These are phyloP conservation scores for Drosophila sp. DNA, from an alignment of 1,140 invertebrate species.

Conservation along the genomic window DNA sequence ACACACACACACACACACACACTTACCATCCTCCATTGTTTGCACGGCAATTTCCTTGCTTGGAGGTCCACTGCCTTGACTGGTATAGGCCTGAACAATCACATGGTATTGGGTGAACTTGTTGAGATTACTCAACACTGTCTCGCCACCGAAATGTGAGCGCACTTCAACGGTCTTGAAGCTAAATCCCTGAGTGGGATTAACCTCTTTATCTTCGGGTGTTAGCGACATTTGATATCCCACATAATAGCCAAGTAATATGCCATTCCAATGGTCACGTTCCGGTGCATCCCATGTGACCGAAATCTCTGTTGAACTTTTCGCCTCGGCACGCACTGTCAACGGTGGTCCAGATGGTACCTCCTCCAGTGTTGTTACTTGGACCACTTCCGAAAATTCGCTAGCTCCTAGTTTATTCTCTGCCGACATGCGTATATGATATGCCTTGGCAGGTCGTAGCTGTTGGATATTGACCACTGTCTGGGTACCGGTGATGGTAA, in stretches of 20 bases:
- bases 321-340: conserved; percentile 92
- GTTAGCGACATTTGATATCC: conserved; percentile 90
- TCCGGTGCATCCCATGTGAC: conserved; percentile 95
- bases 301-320: conserved; percentile 94
- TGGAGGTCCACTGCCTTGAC: conserved; percentile 93
- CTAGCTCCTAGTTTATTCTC: conserved; percentile 94
- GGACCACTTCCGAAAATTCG: conserved; percentile 92
- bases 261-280: conserved; percentile 94
- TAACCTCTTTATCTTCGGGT: conserved; percentile 80
- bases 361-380: conserved; percentile 92
- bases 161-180: conserved; percentile 89
- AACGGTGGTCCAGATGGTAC: conserved; percentile 94
- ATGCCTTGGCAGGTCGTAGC: conserved; percentile 93
- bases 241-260: conserved; percentile 95
- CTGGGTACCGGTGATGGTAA: conserved; percentile 90
- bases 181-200: conserved; percentile 85
- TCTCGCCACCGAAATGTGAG: conserved; percentile 87
- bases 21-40: conserved; percentile 94
- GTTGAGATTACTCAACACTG: conserved; percentile 87
- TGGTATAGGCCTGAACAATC: conserved; percentile 96
- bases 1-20: not conserved
- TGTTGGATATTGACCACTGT: conserved; percentile 90
- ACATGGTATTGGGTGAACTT: conserved; percentile 95
- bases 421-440: conserved; percentile 94
- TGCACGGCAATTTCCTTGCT: conserved; percentile 91